phyloP scores from a whole-genome alignment of 2,888 invertebrate species.

The Aelia acuminata region DNA sequence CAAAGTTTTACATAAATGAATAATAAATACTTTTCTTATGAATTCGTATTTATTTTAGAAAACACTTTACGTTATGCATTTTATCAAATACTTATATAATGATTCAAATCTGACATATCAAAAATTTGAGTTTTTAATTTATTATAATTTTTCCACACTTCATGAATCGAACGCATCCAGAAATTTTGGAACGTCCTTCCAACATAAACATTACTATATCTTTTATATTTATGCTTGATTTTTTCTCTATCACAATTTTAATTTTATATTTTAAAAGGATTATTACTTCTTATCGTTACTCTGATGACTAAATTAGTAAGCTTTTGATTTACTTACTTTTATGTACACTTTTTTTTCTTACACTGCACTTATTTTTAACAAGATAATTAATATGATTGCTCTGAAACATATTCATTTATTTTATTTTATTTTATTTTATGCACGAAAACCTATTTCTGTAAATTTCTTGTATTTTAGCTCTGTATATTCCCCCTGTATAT shows the following conservation, averaged over 20 bases:
- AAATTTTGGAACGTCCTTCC: constrained; percentile 36
- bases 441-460: constrained; percentile 11
- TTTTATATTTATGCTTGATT: background rate
- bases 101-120: background rate
- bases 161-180: background rate
- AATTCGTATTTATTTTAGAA: too few relatives aligned
- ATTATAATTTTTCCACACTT: background rate
- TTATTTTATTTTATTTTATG: background rate
- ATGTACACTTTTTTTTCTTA: constrained; percentile 15
- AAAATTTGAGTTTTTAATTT: background rate
- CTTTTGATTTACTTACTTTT: constrained; percentile 1
- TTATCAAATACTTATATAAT: too few relatives aligned
- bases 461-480: background rate
- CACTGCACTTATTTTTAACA: background rate
- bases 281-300: background rate
- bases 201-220: background rate
- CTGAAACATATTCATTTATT: background rate
- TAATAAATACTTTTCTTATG: background rate
- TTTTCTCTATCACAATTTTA: background rate
- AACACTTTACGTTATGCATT: too few relatives aligned
- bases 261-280: too few relatives aligned
- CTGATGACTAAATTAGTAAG: background rate
- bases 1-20: background rate
- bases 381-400: background rate
- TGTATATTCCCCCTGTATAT: background rate